phyloP scores from a whole-genome alignment of 1,140 invertebrate genomes.

The Psix sp. region DNA sequence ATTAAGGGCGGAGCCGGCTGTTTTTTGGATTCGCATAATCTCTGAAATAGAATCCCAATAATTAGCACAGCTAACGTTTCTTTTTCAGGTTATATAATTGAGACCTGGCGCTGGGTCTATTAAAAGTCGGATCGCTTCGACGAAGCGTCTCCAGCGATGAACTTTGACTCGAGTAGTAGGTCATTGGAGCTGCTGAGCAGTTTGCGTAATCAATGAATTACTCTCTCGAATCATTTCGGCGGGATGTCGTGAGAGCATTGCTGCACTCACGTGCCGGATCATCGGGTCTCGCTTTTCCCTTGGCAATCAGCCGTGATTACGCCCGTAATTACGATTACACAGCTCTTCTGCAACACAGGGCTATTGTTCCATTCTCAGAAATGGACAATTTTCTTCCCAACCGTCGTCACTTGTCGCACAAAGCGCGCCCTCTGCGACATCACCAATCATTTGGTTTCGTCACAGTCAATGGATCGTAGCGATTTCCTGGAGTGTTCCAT shows the following conservation, averaged over 20 bases:
- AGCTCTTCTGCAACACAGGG: conserved; percentile 59
- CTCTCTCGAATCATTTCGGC: conserved; percentile 19
- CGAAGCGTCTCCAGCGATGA: no score
- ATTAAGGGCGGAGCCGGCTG: conserved; percentile 28
- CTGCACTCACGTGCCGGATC: conserved; percentile 44
- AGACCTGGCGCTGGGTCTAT: no score
- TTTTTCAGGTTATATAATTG: background rate
- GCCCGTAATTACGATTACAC: conserved; percentile 71
- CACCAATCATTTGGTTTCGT: conserved; percentile 23
- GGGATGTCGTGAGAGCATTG: conserved; percentile 38
- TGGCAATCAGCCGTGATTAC: conserved; percentile 69
- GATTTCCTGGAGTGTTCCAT: no score
- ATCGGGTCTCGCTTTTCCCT: conserved; percentile 51
- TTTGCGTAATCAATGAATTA: conserved; percentile 20
- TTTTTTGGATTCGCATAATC: conserved; percentile 23
- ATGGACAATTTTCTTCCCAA: conserved; percentile 58
- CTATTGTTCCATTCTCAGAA: conserved; percentile 73
- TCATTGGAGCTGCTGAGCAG: conserved; percentile 16
- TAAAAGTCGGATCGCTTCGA: no score
- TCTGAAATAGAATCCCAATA: conserved; percentile 21
- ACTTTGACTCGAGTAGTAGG: conserved; percentile 7
- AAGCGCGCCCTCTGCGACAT: no score
- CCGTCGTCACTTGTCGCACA: no score
- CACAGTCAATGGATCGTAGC: conserved; percentile 29
- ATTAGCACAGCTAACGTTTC: no score